Conservation (phyloP, 1,140 invertebrate genomes). For the Drosophila pseudoananassae region DNA sequence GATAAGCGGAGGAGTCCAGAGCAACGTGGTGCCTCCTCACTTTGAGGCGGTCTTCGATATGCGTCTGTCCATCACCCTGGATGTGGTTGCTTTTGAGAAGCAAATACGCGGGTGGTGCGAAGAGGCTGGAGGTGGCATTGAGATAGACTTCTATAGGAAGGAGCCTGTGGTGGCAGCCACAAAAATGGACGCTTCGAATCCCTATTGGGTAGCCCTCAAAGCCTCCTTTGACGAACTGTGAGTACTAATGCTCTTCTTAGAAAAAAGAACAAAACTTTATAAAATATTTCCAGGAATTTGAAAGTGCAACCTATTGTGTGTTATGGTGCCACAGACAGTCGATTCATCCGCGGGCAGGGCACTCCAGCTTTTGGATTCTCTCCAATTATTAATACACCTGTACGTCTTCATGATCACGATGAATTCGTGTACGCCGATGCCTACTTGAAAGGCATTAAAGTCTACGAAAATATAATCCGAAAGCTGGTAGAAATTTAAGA, state of each 20-base stretch:
- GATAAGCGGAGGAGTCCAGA: conserved; percentile 94
- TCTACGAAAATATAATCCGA: conserved; percentile 88
- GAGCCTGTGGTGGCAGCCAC: conserved; percentile 87
- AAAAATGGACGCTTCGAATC: conserved; percentile 88
- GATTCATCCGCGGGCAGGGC: conserved; percentile 89
- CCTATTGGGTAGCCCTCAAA: conserved; percentile 92
- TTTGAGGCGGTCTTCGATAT: conserved; percentile 90
- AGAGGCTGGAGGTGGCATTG: conserved; percentile 92
- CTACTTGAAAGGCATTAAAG: conserved; percentile 89
- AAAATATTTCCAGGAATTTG: conserved; percentile 81
- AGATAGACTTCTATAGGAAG: conserved; percentile 89
- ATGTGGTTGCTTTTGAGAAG: conserved; percentile 89
- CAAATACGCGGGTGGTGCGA: conserved; percentile 90
- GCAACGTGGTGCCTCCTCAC: conserved; percentile 94
- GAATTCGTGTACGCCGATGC: conserved; percentile 89
- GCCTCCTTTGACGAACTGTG: conserved; percentile 86
- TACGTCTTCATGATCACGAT: conserved; percentile 91
- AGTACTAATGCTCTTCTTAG: conserved; percentile 62
- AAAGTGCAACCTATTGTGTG: conserved; percentile 89
- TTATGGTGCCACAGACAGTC: conserved; percentile 91
- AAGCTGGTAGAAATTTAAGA: conserved; percentile 85
- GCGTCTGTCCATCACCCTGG: conserved; percentile 89
- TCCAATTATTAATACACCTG: conserved; percentile 90
- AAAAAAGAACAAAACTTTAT: background rate
- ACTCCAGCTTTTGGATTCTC: conserved; percentile 91